These are phyloP conservation scores for western clawed frog (Xenopus tropicalis) DNA, from an alignment of 2,113 vertebrate genomes.

Conservation along the genomic window DNA sequence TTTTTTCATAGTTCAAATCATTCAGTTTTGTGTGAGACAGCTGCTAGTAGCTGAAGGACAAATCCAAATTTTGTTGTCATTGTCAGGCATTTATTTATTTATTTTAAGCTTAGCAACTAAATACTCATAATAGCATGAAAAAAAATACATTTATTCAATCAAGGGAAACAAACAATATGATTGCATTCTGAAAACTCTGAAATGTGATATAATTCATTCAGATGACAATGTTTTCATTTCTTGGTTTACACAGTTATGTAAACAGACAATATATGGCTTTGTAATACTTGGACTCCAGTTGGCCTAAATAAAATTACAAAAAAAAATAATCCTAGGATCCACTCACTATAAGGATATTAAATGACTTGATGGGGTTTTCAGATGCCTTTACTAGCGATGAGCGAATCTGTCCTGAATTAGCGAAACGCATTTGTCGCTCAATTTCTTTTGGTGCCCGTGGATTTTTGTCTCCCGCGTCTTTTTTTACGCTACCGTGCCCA, in stretches of 20 bases:
- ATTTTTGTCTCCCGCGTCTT: too few species aligned
- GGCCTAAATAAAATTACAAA: too few species aligned
- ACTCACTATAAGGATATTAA: too few species aligned
- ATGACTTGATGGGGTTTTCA: too few species aligned
- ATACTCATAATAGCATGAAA: slow-evolving; percentile 27
- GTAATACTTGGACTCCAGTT: too few species aligned
- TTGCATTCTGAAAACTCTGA: slow-evolving; percentile 4
- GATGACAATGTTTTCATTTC: neutral
- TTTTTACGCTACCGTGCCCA: too few species aligned
- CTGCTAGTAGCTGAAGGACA: slow-evolving; percentile 28
- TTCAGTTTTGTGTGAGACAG: neutral
- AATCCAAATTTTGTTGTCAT: slow-evolving; percentile 4
- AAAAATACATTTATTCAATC: slow-evolving; percentile 37
- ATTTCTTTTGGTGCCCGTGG: too few species aligned
- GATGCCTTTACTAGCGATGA: too few species aligned
- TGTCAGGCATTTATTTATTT: neutral
- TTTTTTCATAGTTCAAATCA: too few species aligned
- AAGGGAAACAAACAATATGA: slow-evolving; percentile 19
- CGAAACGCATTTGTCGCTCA: too few species aligned
- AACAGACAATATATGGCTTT: neutral
- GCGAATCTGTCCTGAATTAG: too few species aligned
- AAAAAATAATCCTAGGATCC: too few species aligned
- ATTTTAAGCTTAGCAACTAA: slow-evolving; percentile 17
- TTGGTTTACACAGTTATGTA: neutral
- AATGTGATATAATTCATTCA: slow-evolving; percentile 29